phyloP scores from a whole-genome alignment of 2,888 invertebrate species.

The Polia nebulosa region DNA sequence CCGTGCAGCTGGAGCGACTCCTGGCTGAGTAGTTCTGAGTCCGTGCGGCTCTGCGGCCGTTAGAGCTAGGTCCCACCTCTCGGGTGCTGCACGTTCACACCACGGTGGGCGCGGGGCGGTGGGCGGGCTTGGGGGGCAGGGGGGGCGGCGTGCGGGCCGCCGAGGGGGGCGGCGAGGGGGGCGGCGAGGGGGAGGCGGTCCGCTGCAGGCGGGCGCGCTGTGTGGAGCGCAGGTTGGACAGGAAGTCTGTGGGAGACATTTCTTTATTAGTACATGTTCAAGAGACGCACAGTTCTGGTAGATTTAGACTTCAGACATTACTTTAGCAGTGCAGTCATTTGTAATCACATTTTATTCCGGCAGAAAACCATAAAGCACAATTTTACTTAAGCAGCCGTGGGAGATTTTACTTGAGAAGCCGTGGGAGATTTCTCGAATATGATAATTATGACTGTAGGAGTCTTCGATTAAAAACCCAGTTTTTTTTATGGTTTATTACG shows the following conservation, averaged over 20 bases:
- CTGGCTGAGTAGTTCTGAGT: slow-evolving; percentile 6
- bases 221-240: slow-evolving; percentile 85
- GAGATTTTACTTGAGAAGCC: too few relatives aligned
- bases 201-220: slow-evolving; percentile 78
- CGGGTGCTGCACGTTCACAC: slow-evolving; percentile 74
- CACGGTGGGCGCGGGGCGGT: slow-evolving; percentile 77
- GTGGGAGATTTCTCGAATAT: too few relatives aligned
- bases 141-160: slow-evolving; percentile 78
- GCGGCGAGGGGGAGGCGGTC: slow-evolving; percentile 5
- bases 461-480: too few relatives aligned
- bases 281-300: too few relatives aligned
- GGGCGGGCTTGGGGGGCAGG: slow-evolving; percentile 82
- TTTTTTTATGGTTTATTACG: too few relatives aligned
- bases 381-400: too few relatives aligned
- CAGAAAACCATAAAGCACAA: background rate
- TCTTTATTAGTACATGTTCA: background rate
- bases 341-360: too few relatives aligned
- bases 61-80: slow-evolving; percentile 3
- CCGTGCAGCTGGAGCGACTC: slow-evolving; percentile 21
- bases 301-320: background rate
- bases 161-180: slow-evolving; percentile 42
- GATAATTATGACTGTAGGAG: too few relatives aligned
- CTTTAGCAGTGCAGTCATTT: too few relatives aligned
- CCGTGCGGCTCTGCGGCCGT: slow-evolving; percentile 3
- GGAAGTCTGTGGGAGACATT: slow-evolving; percentile 78